Base-by-base conservation (phyloP, 2,888 invertebrate species). In the Pachydiplax longipennis region DNA sequence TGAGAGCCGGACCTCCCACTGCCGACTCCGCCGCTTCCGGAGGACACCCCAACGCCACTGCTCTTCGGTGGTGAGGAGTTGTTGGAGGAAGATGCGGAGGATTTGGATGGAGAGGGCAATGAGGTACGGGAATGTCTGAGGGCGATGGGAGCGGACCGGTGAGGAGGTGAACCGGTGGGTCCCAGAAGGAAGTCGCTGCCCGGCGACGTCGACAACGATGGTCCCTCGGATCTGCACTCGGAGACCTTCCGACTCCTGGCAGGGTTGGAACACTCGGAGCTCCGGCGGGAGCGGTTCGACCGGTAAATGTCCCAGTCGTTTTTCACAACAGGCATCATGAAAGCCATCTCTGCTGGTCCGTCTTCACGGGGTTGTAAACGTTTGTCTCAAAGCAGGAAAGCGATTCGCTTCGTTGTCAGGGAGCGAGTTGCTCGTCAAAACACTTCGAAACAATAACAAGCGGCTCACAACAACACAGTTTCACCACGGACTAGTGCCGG, bases 271-370 rank as follows among this genome's bases (percentile, higher is more conserved):
- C 96, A 96, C 94, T 98, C 97, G 13, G 97, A 97, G 81, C 96
- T 95, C 92, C 97, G 96, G 92, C 98, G 95, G 91, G 96, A 96
- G 90, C 97, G 96, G 94, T 96, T 96, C 92, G 97, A 96, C 95
- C 97, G 97, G 95, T 98, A 98, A 93, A 98, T 98, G 94, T 98
- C 97, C 96, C 97, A 98, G 94, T 98, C 98, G 95, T 98, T 98
- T 95, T 98, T 98, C 95, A 98, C 96, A 92, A 98, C 98, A 91
- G 98, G 98, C 97, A 98, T 98, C 98, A 98, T 98, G 95, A 98
- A 98, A 95, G 98, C 98, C 98, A 98, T 98, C 92, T 93, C 12
- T 25, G 31, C 73, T 25, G 18, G 35, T 58, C 83, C 87, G 87
- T 87, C 37, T 87, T 87, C 83, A 58, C 83, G 22, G 25, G 25